A percentile compares a stretch with the other conserved stretches of the same genome.
phyloP scores from a whole-genome alignment of 2,888 invertebrate genomes.

The Troides oblongomaculatus region DNA sequence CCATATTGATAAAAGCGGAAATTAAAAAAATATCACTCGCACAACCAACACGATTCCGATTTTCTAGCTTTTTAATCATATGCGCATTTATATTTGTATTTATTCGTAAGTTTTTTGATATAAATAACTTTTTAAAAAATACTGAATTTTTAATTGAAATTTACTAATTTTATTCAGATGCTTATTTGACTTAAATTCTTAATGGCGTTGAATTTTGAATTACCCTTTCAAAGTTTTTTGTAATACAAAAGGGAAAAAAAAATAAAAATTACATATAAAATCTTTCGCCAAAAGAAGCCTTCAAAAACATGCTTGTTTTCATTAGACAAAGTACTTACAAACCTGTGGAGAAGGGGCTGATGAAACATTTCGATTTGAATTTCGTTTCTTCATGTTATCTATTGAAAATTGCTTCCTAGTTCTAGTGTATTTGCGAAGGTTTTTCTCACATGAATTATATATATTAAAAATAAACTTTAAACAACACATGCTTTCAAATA shows the following conservation, averaged over 20 bases:
- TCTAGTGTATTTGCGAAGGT: not conserved
- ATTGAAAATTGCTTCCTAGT: not conserved
- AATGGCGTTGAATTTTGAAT: conserved; percentile 35
- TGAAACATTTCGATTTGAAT: conserved; percentile 15
- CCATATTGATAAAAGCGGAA: conserved; percentile 78
- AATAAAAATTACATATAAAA: not conserved
- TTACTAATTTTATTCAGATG: conserved; percentile 32
- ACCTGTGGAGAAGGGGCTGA: conserved; percentile 18
- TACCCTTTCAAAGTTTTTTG: conserved; percentile 29
- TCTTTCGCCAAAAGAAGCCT: not conserved
- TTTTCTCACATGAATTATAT: not conserved
- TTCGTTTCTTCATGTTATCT: conserved; percentile 22
- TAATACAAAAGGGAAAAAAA: conserved; percentile 11
- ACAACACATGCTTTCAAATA: not conserved
- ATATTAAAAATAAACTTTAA: not conserved
- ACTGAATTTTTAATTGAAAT: conserved; percentile 9
- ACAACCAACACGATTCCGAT: conserved; percentile 36
- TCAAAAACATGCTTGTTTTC: not conserved
- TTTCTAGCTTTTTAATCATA: conserved; percentile 37
- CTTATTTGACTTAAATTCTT: conserved; percentile 35
- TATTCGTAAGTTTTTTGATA: conserved; percentile 14
- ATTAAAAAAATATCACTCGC: conserved; percentile 50
- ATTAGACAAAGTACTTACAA: conserved; percentile 10
- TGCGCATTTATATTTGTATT: conserved; percentile 37
- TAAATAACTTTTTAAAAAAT: conserved; percentile 13